Evolutionary conservation across 2,113 vertebrate species (phyloP), one percentile per base, ranked within the genome.

Genomic region (Dipodomys stephensi): DNA sequence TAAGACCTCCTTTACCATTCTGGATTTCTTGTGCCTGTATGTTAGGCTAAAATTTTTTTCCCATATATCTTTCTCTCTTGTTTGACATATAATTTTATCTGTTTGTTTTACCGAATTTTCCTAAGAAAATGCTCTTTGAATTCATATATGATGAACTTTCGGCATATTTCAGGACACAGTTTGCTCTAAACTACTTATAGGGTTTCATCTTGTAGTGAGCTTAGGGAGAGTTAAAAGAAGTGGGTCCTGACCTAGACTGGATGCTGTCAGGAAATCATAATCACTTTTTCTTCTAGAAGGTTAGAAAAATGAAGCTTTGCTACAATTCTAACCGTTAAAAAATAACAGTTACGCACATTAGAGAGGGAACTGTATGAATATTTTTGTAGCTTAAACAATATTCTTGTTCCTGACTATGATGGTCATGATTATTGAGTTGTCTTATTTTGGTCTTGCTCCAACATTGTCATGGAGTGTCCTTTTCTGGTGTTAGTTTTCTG

Each of bases 21-120:
- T 53, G 2, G 8, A 49, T 72, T 92, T 82, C 19, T 28, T 46
- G 4, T 39, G 6, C 15, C 16, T 87, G 4, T 71, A 13, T 53
- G 83, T 62, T 27, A 25, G 46, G 8, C 60, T 94, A 57, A 89
- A 83, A 39, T 39, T 71, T 92, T 92, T 89, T 90, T 69, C 62
- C 23, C 4, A 22, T 1, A 8, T 23, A 7, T 60, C 30, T 3
- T 68, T 64, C 8, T 62, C 12, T 87, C 57, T 53, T 73, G 12
- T 68, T 87, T 67, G n/a, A 39, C 9, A 35, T 19, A 46, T 53
- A 3, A 1, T 15, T 67, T 67, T n/a, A 78, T 85, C 32, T 22
- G 62, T 76, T 65, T 10, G 2, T 69, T 86, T 80, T 92, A 62
- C 8, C 83, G 30, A 57, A 27, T 74, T 74, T 87, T 84, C 13